Evolutionary conservation across 2,113 vertebrate genomes (phyloP).

Genomic region (Leucopternis melanops): DNA sequence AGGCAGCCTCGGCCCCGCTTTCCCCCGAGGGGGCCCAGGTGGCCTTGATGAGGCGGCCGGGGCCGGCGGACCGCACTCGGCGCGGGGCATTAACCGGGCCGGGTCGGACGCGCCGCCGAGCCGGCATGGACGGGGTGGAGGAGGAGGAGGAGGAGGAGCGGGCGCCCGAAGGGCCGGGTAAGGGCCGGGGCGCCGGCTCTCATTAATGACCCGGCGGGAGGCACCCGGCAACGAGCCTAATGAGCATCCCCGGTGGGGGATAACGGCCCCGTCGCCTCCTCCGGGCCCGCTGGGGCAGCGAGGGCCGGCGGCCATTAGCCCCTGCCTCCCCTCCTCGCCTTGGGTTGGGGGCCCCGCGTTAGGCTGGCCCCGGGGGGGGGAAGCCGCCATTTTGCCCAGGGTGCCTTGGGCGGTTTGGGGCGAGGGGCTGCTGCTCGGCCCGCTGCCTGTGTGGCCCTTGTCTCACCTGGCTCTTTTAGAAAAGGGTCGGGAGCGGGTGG

Average conservation of each 20-base stretch:
- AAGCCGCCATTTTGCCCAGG: too few relatives aligned
- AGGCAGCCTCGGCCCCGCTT: not conserved
- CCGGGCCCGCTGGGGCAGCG: not conserved
- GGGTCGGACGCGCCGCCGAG: accelerated
- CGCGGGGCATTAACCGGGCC: not conserved
- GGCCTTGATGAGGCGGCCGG: not conserved
- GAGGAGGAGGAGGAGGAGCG: not conserved
- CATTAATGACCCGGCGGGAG: not conserved
- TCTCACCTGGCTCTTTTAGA: too few relatives aligned
- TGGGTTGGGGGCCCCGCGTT: accelerated
- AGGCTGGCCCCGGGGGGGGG: too few relatives aligned
- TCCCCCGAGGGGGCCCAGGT: not conserved
- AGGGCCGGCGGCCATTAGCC: not conserved
- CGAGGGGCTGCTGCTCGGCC: accelerated
- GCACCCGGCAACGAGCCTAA: not conserved
- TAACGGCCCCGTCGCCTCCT: not conserved
- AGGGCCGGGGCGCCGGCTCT: not conserved
- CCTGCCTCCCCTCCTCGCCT: not conserved
- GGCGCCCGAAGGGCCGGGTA: not conserved
- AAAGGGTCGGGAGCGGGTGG: not conserved
- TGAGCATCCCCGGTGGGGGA: not conserved
- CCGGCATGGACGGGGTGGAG: not conserved
- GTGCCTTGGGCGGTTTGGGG: accelerated
- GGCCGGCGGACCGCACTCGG: not conserved
- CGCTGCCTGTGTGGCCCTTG: accelerated